These are phyloP conservation scores for Melanotaenia trifasciata DNA, from an alignment of 2,797 vertebrate species.

Conservation along the genomic window DNA sequence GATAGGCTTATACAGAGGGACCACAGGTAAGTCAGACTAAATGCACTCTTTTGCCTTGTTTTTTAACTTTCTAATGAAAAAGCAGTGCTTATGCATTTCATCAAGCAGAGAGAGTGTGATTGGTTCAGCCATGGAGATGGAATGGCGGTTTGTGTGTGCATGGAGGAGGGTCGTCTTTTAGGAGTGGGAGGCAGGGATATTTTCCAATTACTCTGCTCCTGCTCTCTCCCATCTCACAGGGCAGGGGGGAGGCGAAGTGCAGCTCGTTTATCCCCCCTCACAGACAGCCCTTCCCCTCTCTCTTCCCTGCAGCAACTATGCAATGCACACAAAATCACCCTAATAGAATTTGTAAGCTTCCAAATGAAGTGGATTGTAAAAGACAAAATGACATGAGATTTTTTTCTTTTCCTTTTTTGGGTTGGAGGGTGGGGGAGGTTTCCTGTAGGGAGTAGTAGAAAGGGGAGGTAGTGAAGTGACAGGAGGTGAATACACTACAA, in stretches of 20 bases:
- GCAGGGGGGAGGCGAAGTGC: conserved; percentile 71
- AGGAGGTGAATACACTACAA: conserved; percentile 19
- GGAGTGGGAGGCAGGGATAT: conserved; percentile 72
- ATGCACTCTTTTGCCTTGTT: conserved; percentile 35
- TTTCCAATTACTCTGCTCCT: conserved; percentile 82
- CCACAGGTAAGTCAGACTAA: conserved; percentile 43
- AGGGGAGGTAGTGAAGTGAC: conserved; percentile 36
- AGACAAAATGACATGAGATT: conserved; percentile 56
- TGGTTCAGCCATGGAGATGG: conserved; percentile 7
- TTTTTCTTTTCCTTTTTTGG: conserved; percentile 14
- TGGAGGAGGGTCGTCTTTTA: conserved; percentile 28
- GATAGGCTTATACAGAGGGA: background rate
- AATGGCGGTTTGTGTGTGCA: conserved; percentile 1
- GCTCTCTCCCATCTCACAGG: conserved; percentile 65
- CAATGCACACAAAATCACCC: conserved; percentile 50
- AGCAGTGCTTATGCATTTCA: conserved; percentile 49
- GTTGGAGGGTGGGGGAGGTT: conserved; percentile 3
- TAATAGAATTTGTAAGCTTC: conserved; percentile 71
- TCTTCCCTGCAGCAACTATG: conserved; percentile 46
- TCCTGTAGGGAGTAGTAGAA: conserved; percentile 7
- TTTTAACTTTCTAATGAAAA: conserved; percentile 26
- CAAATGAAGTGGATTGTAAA: conserved; percentile 70
- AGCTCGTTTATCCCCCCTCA: conserved; percentile 54
- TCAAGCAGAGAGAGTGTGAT: conserved; percentile 37
- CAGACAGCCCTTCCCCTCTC: conserved; percentile 36